Conservation (phyloP, 2,113 vertebrate species). For the Thamnophis sirtalis region DNA sequence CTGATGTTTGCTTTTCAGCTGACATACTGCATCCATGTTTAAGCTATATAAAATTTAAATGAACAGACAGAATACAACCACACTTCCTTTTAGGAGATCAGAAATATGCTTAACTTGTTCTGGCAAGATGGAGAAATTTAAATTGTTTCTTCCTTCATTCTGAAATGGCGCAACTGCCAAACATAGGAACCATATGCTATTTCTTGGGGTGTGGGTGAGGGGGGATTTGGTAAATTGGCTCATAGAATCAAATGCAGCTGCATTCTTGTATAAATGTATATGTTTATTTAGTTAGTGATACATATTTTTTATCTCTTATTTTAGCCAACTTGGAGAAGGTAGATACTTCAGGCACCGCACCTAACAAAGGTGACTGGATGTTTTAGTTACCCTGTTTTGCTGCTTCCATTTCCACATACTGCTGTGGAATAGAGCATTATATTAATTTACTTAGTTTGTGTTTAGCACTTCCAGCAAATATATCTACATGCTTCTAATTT, state of each 20-base stretch:
- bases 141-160: background rate
- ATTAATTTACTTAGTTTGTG: background rate
- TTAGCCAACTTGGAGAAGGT: conserved; percentile 39
- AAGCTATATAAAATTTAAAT: background rate
- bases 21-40: background rate
- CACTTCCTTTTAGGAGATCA: background rate
- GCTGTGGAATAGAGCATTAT: conserved; percentile 11
- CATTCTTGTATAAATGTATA: background rate
- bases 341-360: conserved; percentile 34
- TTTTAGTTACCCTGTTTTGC: conserved; percentile 18
- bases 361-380: conserved; percentile 47
- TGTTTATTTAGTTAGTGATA: conserved; percentile 22
- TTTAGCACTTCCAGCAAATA: background rate
- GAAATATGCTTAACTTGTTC: background rate
- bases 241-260: background rate
- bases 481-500: background rate
- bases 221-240: background rate
- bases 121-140: background rate
- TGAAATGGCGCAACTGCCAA: background rate
- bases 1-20: background rate
- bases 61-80: background rate
- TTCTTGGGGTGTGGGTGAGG: background rate
- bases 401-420: conserved; percentile 15
- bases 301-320: conserved; percentile 44
- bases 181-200: background rate